Percentiles rank a stretch among this genome's conserved stretches.
phyloP scores from a whole-genome alignment of 2,797 vertebrate genomes.

The Chaetophractus vellerosus region DNA sequence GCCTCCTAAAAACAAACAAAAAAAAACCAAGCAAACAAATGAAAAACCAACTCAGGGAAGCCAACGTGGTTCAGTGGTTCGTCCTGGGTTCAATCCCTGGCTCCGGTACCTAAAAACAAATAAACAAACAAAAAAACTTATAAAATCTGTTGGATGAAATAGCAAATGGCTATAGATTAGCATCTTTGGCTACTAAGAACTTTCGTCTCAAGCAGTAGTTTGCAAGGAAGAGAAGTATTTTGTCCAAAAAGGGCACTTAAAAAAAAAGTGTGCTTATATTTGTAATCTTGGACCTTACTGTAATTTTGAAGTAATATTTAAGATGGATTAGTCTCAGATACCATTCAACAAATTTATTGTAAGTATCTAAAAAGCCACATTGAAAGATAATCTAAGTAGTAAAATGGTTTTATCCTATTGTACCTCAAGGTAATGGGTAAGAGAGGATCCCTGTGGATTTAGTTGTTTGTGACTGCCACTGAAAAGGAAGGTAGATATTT shows the following conservation, averaged over 20 bases:
- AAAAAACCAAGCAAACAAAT: no score
- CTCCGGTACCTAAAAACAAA: no score
- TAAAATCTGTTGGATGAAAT: conserved; percentile 26
- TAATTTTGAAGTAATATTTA: conserved; percentile 10
- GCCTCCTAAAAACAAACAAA: no score
- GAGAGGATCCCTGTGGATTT: not conserved
- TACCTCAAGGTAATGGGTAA: not conserved
- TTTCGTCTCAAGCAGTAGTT: conserved; percentile 8
- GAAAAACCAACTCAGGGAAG: no score
- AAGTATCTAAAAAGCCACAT: not conserved
- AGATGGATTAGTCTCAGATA: not conserved
- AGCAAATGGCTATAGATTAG: not conserved
- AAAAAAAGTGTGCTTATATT: conserved; percentile 8
- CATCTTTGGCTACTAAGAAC: conserved; percentile 26
- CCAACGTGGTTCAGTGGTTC: no score
- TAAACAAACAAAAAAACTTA: no score
- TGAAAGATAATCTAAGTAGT: not conserved
- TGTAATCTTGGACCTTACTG: not conserved
- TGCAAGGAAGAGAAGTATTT: conserved; percentile 29
- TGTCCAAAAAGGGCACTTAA: not conserved
- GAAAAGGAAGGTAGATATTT: not conserved
- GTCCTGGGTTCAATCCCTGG: no score
- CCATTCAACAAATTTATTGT: not conserved
- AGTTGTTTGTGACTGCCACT: not conserved
- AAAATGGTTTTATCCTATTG: not conserved